Evolutionary conservation across 2,888 invertebrate species (phyloP).

Genomic region (Patella caerulea): DNA sequence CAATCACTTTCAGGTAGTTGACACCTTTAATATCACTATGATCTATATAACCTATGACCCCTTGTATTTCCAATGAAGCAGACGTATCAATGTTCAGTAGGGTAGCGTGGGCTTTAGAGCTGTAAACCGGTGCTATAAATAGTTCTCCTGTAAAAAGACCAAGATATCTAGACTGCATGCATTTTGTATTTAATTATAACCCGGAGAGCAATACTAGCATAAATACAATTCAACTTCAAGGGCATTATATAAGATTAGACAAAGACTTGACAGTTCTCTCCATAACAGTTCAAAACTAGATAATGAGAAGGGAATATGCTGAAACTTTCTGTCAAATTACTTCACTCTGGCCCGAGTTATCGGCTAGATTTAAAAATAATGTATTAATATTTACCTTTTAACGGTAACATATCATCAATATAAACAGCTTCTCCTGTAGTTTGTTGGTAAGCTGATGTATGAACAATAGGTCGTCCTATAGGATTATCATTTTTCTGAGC

Average conservation of each 20-base stretch:
- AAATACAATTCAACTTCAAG: too few species aligned
- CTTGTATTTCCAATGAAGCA: slow-evolving; percentile 81
- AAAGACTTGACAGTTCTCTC: too few species aligned
- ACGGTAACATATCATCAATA: slow-evolving; percentile 87
- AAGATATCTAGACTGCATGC: too few species aligned
- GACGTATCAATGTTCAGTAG: slow-evolving; percentile 82
- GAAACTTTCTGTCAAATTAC: too few species aligned
- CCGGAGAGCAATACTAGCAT: too few species aligned
- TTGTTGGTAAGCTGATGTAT: slow-evolving; percentile 88
- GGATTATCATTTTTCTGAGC: slow-evolving; percentile 76
- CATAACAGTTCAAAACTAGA: too few species aligned
- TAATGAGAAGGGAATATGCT: too few species aligned
- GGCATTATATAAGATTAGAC: too few species aligned
- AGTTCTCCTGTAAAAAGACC: slow-evolving; percentile 23
- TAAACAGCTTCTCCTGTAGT: slow-evolving; percentile 92
- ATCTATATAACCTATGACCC: slow-evolving; percentile 85
- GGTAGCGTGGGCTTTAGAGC: slow-evolving; percentile 84
- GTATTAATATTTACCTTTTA: slow-evolving; percentile 53
- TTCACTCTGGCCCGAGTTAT: too few species aligned
- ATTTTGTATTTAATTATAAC: too few species aligned
- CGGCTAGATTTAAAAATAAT: too few species aligned
- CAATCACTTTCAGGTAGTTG: slow-evolving; percentile 81
- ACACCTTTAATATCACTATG: slow-evolving; percentile 81
- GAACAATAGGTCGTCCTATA: slow-evolving; percentile 86
- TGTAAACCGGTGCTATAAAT: not conserved